These are phyloP conservation scores for Drosophila biarmipes DNA, from an alignment of 1,140 invertebrate species.

Conservation along the genomic window DNA sequence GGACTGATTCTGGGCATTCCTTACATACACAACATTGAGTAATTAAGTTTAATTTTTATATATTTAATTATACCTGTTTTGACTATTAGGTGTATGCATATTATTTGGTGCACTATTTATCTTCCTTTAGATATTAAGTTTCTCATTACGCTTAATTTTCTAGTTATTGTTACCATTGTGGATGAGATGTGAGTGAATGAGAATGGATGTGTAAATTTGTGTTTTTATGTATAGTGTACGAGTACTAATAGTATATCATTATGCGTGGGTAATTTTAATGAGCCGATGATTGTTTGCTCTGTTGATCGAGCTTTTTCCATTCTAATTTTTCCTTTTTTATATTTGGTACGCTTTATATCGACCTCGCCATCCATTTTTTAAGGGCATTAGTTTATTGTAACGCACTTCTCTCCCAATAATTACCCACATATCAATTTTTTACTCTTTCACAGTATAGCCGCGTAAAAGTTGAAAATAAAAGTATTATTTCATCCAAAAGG, in stretches of 20 bases:
- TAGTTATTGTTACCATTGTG: constrained; percentile 84
- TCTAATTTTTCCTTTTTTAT: constrained; percentile 15
- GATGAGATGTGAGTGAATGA: constrained; percentile 67
- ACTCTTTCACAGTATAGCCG: too few relatives aligned
- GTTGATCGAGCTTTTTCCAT: constrained; percentile 37
- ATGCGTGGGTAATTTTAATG: constrained; percentile 49
- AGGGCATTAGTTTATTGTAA: too few relatives aligned
- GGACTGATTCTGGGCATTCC: background rate
- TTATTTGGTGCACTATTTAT: constrained; percentile 38
- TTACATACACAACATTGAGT: constrained; percentile 1
- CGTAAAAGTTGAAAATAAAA: too few relatives aligned
- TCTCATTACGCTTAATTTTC: constrained; percentile 63
- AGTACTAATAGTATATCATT: constrained; percentile 38
- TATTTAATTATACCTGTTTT: constrained; percentile 45
- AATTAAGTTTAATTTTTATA: constrained; percentile 8
- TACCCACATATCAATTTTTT: too few relatives aligned
- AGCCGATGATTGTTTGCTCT: constrained; percentile 39
- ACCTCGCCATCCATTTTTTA: too few relatives aligned
- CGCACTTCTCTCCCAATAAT: too few relatives aligned
- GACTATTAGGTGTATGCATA: constrained; percentile 53
- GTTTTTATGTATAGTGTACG: constrained; percentile 18
- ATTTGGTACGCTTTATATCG: background rate
- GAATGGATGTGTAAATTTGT: constrained; percentile 30
- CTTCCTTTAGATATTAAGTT: constrained; percentile 64
- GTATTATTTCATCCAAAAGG: too few relatives aligned